Conservation (phyloP, 1,140 invertebrate species). For the Latrodectus geometricus region DNA sequence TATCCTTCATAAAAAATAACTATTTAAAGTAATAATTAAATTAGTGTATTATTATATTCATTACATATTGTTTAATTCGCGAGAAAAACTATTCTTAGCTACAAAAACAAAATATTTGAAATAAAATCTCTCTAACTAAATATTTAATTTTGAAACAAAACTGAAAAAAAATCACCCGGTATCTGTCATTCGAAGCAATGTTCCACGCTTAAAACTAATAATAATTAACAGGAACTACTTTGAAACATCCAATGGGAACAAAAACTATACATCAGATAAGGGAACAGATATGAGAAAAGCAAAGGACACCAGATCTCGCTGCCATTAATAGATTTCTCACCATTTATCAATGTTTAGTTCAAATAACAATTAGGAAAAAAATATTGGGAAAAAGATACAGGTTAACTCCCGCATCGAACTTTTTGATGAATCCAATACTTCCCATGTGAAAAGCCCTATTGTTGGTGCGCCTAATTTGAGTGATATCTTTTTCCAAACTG, state of each 20-base stretch:
- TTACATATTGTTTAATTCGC: too few species aligned
- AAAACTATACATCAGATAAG: conserved; percentile 11
- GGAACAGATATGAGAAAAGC: conserved; percentile 35
- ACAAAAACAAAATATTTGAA: too few species aligned
- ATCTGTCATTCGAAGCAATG: too few species aligned
- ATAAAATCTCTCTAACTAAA: too few species aligned
- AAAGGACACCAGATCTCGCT: conserved; percentile 4
- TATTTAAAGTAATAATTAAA: too few species aligned
- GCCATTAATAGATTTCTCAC: conserved; percentile 24
- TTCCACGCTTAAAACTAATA: neutral
- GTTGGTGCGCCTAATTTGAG: neutral
- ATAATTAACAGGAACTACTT: neutral
- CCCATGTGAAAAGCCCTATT: neutral
- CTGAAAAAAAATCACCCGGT: too few species aligned
- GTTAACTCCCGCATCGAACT: conserved; percentile 15
- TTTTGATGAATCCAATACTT: conserved; percentile 38
- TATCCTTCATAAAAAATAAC: too few species aligned
- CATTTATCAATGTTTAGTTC: neutral
- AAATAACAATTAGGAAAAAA: conserved; percentile 52
- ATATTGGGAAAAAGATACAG: conserved; percentile 40
- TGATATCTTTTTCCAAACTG: conserved; percentile 12
- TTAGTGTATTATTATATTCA: too few species aligned
- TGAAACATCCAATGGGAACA: conserved; percentile 9
- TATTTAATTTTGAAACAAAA: too few species aligned
- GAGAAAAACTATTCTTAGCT: too few species aligned